Base-by-base conservation (phyloP, 2,113 vertebrate species). In the Coregonus clupeaformis region DNA sequence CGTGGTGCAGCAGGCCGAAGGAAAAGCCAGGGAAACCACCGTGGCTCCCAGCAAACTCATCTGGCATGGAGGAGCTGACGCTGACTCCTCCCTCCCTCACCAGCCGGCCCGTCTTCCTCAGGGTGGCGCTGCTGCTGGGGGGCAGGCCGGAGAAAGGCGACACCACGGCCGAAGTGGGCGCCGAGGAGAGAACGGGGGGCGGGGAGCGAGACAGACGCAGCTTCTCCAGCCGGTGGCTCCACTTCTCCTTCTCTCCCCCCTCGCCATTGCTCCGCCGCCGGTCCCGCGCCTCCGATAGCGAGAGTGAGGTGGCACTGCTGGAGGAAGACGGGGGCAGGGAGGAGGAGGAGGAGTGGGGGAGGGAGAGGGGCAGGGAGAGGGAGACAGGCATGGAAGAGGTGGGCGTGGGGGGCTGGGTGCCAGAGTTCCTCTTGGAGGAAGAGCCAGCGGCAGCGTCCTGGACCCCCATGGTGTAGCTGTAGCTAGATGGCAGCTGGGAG, bases 191-290 rank as follows among this genome's bases (percentile, higher is more conserved):
- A 20, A 76, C 71, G 0, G 92, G 90, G 0, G 91, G 91, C 1
- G 92, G 94, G 0, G 92, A 94, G 1, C 92, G 88, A 0, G 92
- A 89, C 29, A 97, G 89, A 63, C 96, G 80, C 62, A 97, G 91
- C 66, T 94, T 95, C 82, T 97, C 96, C 71, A 97, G 91, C 11
- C 95, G 91, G 57, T 96, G 95, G 83, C 94, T 95, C 96, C 96
- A 97, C 84, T 95, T 93, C 77, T 97, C 96, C 77, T 94, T 93
- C 5, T 94, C 92, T 1, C 89, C 88, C 45, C 92, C 92, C 36
- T 95, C 92, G 0, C 95, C 93, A 2, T 93, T 92, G 86, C 91
- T 93, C 29, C 90, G 83, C 55, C 92, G 86, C 16, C 89, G 88
- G n/a, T 93, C 89, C n/a, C 88, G 82, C 0, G 89, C 92, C 0